Evolutionary conservation across 2,113 vertebrate species (phyloP).

Genomic region (Neogobius melanostomus): DNA sequence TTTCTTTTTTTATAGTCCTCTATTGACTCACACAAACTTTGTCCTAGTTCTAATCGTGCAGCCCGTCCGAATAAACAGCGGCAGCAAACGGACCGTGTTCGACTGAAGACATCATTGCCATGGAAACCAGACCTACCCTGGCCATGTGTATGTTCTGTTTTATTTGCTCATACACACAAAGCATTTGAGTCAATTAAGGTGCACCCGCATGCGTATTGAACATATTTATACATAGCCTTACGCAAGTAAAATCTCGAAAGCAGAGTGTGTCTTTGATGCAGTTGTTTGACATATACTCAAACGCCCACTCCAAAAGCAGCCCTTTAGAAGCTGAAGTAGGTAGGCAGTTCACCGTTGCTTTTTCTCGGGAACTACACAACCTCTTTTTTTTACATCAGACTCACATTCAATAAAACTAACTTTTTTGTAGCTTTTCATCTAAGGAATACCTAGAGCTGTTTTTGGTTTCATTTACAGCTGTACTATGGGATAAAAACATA

Average conservation of each 20-base stretch:
- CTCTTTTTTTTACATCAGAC: too few relatives aligned
- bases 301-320: slow-evolving; percentile 7
- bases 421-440: too few relatives aligned
- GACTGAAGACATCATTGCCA: slow-evolving; percentile 37
- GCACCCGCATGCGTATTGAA: background rate
- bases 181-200: slow-evolving; percentile 33
- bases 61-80: slow-evolving; percentile 12
- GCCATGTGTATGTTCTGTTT: slow-evolving; percentile 20
- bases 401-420: too few relatives aligned
- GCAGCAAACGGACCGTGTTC: slow-evolving; percentile 22
- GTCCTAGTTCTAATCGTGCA: slow-evolving; percentile 38
- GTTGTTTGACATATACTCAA: slow-evolving; percentile 9
- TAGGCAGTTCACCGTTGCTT: too few relatives aligned
- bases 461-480: too few relatives aligned
- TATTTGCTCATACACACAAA: slow-evolving; percentile 11
- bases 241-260: slow-evolving; percentile 1
- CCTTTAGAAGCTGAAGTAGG: background rate
- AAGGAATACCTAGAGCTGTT: too few relatives aligned
- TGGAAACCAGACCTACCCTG: slow-evolving; percentile 37
- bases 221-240: background rate
- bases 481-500: too few relatives aligned
- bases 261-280: slow-evolving; percentile 6
- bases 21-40: slow-evolving; percentile 29
- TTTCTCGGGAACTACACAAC: too few relatives aligned
- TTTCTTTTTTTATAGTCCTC: slow-evolving; percentile 25